Evolutionary conservation across 2,113 vertebrate genomes (phyloP).

Genomic region (Rhynchomys soricoides): DNA sequence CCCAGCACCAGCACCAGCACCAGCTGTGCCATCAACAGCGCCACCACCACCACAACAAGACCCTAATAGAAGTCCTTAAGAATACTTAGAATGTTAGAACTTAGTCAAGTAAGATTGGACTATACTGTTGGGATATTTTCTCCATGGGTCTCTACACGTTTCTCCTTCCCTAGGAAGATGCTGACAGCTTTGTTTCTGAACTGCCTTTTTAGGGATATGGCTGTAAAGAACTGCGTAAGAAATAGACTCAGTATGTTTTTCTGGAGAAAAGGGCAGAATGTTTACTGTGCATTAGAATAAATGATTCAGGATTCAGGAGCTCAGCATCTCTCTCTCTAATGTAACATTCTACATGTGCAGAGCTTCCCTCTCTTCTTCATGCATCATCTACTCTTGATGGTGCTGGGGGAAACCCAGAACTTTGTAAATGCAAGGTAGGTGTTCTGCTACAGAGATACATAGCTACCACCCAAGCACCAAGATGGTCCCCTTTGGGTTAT

Average conservation of each 20-base stretch:
- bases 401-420: neutral
- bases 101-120: slow-evolving; percentile 3
- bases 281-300: neutral
- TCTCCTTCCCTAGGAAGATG: neutral
- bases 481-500: neutral
- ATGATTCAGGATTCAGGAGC: neutral
- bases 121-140: neutral
- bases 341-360: neutral
- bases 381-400: too few relatives aligned
- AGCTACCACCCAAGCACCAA: neutral
- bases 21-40: too few relatives aligned
- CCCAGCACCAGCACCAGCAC: too few relatives aligned
- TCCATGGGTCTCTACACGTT: neutral
- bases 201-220: neutral
- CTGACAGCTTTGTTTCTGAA: neutral
- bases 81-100: neutral
- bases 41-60: neutral
- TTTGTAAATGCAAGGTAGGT: neutral
- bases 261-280: slow-evolving; percentile 13
- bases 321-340: neutral
- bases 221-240: neutral
- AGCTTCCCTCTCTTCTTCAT: too few relatives aligned
- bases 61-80: neutral
- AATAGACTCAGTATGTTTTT: neutral
- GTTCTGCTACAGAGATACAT: neutral